Conservation (phyloP, 2,113 vertebrate species). For the Pterocles burchelli region DNA sequence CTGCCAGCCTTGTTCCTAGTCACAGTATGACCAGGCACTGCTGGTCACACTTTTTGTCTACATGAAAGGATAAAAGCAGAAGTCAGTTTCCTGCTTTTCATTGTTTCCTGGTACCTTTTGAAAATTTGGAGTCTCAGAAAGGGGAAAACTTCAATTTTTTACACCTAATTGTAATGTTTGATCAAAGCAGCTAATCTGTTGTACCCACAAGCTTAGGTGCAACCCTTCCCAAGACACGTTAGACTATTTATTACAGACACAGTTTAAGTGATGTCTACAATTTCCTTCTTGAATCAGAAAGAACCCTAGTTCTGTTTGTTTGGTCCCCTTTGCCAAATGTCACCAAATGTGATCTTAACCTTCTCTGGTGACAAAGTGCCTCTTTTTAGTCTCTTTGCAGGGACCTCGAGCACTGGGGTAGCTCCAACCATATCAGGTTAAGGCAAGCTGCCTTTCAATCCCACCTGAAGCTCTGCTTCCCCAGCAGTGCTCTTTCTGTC, state of each 20-base stretch:
- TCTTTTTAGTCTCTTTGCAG: neutral
- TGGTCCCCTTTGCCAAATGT: neutral
- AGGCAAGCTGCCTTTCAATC: neutral
- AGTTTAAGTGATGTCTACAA: neutral
- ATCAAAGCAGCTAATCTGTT: neutral
- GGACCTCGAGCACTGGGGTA: neutral
- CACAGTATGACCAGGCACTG: neutral
- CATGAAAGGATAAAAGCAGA: neutral
- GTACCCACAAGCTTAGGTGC: neutral
- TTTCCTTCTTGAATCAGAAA: neutral
- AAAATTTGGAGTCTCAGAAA: neutral
- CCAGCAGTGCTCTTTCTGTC: neutral
- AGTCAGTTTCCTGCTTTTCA: neutral
- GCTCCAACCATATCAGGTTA: neutral
- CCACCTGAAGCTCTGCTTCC: neutral
- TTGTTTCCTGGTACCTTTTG: neutral
- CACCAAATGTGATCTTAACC: neutral
- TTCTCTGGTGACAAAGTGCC: neutral
- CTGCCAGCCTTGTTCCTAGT: neutral
- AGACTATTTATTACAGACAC: neutral
- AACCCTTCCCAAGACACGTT: rapidly evolving
- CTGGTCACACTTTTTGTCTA: neutral
- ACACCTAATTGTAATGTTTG: neutral
- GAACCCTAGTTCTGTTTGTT: neutral
- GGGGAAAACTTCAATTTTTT: neutral